Evolutionary conservation across 2,113 vertebrate species (phyloP).

Genomic region (Apteryx mantelli): DNA sequence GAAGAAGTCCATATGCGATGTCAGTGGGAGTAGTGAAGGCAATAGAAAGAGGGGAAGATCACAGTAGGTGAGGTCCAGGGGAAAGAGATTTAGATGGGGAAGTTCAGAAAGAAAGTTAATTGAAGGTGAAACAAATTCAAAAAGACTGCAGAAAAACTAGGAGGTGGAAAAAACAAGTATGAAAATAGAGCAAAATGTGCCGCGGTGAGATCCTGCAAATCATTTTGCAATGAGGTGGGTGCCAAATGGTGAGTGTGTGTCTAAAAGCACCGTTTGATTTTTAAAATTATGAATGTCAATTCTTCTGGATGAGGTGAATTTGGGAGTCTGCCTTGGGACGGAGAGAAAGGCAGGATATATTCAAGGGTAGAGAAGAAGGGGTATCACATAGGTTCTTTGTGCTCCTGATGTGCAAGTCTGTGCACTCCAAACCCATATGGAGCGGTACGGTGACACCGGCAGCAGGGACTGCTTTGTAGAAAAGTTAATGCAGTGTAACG

Average conservation of each 20-base stretch:
- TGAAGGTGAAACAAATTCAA: not conserved
- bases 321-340: not conserved
- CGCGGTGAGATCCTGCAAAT: not conserved
- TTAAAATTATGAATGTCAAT: not conserved
- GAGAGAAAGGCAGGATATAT: not conserved
- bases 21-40: not conserved
- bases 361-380: not conserved
- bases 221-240: not conserved
- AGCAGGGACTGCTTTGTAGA: not conserved
- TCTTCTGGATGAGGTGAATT: not conserved
- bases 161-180: not conserved
- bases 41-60: not conserved
- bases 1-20: not conserved
- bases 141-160: not conserved
- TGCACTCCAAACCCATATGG: too few relatives aligned
- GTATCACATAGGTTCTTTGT: not conserved
- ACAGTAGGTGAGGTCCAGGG: not conserved
- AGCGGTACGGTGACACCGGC: too few relatives aligned
- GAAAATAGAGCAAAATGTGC: not conserved
- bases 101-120: conserved; percentile 30
- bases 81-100: not conserved
- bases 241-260: not conserved
- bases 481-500: not conserved
- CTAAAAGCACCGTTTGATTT: not conserved
- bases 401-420: not conserved